Evolutionary conservation across 1,140 invertebrate species (phyloP).

Genomic region (Pogonus chalceus): DNA sequence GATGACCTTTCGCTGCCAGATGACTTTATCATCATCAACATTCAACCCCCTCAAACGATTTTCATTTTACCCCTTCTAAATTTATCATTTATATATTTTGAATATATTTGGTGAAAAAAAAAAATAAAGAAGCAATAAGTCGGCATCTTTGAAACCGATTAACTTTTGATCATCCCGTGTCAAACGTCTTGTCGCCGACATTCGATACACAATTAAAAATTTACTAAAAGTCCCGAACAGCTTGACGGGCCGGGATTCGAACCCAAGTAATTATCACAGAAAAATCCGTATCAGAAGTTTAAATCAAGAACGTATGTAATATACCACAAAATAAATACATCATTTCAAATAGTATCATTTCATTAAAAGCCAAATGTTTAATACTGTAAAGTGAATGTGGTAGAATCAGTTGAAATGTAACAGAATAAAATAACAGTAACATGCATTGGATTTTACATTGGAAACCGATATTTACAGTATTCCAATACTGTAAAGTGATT

Average conservation of each 20-base stretch:
- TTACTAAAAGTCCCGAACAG: not conserved
- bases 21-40: too few relatives aligned
- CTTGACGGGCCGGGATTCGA: not conserved
- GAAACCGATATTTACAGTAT: too few relatives aligned
- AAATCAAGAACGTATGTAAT: not conserved
- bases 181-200: not conserved
- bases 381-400: not conserved
- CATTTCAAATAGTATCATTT: not conserved
- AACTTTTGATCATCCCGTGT: not conserved
- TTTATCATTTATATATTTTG: too few relatives aligned
- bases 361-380: not conserved
- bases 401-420: not conserved
- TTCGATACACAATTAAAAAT: not conserved
- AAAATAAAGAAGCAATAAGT: too few relatives aligned
- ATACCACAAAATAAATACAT: not conserved
- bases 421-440: too few relatives aligned
- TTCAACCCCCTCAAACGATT: too few relatives aligned
- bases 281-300: not conserved
- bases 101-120: too few relatives aligned
- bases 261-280: not conserved
- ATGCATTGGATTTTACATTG: too few relatives aligned
- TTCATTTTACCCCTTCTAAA: too few relatives aligned
- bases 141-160: not conserved
- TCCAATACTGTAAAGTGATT: too few relatives aligned
- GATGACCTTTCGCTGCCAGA: too few relatives aligned